phyloP scores from a whole-genome alignment of 2,888 invertebrate species.

The Furcula furcula region DNA sequence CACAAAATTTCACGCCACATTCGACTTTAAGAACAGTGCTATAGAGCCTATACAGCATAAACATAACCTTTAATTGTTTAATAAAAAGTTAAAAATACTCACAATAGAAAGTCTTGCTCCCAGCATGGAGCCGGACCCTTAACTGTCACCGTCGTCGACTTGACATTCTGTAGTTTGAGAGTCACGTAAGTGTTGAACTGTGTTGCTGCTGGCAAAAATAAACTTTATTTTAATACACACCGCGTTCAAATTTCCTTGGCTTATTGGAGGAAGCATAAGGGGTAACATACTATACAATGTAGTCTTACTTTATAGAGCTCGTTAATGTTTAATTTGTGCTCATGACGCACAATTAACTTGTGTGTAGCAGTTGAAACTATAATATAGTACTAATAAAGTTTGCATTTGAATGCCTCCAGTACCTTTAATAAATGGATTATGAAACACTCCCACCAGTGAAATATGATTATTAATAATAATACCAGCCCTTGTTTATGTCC shows the following conservation, averaged over 20 bases:
- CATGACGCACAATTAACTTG: no score
- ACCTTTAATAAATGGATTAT: no score
- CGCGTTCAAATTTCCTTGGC: slow-evolving; percentile 10
- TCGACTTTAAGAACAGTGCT: background rate
- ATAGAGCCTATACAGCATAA: slow-evolving; percentile 13
- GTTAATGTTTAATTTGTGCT: no score
- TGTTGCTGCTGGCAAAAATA: slow-evolving; percentile 83
- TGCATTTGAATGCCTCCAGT: no score
- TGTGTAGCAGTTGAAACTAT: no score
- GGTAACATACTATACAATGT: slow-evolving; percentile 8
- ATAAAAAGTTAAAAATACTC: slow-evolving; percentile 80
- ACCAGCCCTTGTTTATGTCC: no score
- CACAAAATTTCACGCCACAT: slow-evolving; percentile 6
- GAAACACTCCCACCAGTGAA: no score
- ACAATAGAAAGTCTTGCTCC: slow-evolving; percentile 99
- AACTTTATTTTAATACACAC: slow-evolving; percentile 12
- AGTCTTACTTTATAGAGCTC: no score
- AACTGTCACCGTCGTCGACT: slow-evolving; percentile 98
- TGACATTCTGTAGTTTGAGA: slow-evolving; percentile 98
- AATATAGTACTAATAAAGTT: no score
- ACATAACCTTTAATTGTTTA: background rate
- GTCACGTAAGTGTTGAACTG: slow-evolving; percentile 98
- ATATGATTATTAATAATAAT: no score
- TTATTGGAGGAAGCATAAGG: slow-evolving; percentile 14
- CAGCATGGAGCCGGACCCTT: slow-evolving; percentile 98